These are phyloP conservation scores for Neofelis nebulosa DNA, from an alignment of 2,113 vertebrate genomes.

Conservation along the genomic window DNA sequence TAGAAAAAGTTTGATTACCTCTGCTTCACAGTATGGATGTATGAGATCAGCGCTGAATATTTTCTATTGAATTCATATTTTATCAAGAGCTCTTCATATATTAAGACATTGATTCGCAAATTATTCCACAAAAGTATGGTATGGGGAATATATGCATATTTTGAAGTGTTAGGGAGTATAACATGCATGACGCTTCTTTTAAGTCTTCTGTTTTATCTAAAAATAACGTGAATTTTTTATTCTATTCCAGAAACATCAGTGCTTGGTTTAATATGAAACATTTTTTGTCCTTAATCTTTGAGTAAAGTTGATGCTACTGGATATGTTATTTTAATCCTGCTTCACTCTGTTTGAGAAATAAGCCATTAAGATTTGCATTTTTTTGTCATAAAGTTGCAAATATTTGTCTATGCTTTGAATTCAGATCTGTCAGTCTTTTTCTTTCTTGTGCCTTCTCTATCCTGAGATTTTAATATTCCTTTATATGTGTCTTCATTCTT, in stretches of 20 bases:
- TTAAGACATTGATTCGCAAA: background rate
- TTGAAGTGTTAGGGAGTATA: background rate
- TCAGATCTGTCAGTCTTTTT: background rate
- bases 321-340: background rate
- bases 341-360: background rate
- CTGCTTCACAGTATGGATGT: background rate
- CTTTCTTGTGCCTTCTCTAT: background rate
- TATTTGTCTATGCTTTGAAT: constrained; percentile 32
- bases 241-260: constrained; percentile 22
- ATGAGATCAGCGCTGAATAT: background rate
- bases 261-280: constrained; percentile 34
- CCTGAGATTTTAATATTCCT: background rate
- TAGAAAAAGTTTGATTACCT: background rate
- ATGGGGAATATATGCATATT: background rate
- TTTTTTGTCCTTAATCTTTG: constrained; percentile 32
- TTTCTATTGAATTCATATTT: background rate
- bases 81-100: background rate
- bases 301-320: background rate
- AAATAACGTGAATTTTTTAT: background rate
- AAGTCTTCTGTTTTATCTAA: constrained; percentile 39
- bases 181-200: background rate
- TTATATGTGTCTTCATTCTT: background rate
- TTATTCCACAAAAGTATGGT: background rate
- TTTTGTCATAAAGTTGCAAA: background rate
- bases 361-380: background rate